These are phyloP conservation scores for Aquatica leii DNA, from an alignment of 2,888 invertebrate species.

Conservation along the genomic window DNA sequence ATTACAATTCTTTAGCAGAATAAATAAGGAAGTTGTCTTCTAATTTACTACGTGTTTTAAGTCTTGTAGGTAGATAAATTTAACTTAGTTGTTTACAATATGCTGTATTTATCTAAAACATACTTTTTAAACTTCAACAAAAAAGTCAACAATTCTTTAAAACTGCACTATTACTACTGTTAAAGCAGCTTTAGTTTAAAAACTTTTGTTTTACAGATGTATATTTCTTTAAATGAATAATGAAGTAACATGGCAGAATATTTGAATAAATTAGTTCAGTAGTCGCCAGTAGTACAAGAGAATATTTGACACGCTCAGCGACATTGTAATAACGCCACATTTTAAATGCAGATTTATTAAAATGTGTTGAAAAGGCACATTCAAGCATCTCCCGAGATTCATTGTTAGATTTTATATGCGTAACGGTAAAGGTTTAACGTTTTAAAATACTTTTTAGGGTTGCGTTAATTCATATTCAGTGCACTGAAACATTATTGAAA, in stretches of 20 bases:
- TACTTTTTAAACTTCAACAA: background rate
- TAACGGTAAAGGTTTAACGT: conserved; percentile 22
- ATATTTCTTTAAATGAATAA: conserved; percentile 28
- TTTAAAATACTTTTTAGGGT: conserved; percentile 14
- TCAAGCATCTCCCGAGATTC: conserved; percentile 21
- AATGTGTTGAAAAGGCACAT: conserved; percentile 30
- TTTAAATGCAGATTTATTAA: conserved; percentile 44
- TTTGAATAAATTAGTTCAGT: conserved; percentile 40
- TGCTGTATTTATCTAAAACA: background rate
- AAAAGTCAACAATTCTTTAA: no score
- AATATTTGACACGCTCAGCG: conserved; percentile 38
- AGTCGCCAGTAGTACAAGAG: conserved; percentile 33
- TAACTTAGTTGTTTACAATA: background rate
- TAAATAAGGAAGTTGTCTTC: conserved; percentile 11
- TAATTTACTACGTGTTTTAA: conserved; percentile 5
- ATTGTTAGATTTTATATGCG: conserved; percentile 25
- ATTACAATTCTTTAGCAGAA: conserved; percentile 13
- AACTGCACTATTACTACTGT: no score
- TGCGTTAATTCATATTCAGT: conserved; percentile 4
- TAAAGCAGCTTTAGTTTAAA: no score
- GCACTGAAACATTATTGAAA: background rate
- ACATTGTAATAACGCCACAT: conserved; percentile 39
- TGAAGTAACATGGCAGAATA: conserved; percentile 33
- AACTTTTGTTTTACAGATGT: conserved; percentile 10
- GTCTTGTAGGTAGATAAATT: background rate